phyloP scores from a whole-genome alignment of 2,797 vertebrate genomes.

The Pseudocheirus occidentalis region DNA sequence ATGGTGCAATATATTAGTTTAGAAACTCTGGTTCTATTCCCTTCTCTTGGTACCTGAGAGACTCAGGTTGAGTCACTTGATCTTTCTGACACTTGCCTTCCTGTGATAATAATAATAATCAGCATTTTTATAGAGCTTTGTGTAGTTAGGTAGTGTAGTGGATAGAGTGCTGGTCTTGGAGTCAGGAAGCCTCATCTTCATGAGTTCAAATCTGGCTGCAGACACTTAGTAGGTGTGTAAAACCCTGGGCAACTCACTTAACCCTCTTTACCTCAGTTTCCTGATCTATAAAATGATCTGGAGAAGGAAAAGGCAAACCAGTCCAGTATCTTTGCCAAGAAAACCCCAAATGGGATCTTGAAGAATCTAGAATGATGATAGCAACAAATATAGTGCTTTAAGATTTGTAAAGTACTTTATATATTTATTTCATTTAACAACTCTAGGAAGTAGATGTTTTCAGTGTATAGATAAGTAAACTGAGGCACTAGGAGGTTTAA shows the following conservation, averaged over 20 bases:
- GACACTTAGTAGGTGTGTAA: neutral
- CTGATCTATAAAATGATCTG: neutral
- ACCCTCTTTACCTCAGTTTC: neutral
- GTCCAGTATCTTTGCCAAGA: neutral
- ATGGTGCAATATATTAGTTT: neutral
- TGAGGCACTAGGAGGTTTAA: neutral
- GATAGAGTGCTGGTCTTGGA: neutral
- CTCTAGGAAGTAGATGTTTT: neutral
- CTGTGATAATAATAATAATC: neutral
- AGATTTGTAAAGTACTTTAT: neutral
- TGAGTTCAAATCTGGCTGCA: neutral
- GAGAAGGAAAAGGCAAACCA: neutral
- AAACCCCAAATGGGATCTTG: neutral
- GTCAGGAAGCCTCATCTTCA: neutral
- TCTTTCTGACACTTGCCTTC: neutral
- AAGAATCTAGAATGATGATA: neutral
- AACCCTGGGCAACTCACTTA: neutral
- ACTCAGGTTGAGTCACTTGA: neutral
- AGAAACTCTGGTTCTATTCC: neutral
- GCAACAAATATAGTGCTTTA: neutral
- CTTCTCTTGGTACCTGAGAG: neutral
- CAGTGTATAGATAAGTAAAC: neutral
- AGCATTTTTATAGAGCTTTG: neutral
- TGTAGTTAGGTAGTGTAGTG: neutral
- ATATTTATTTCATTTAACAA: neutral